Evolutionary conservation across 2,888 invertebrate genomes (phyloP).

Genomic region (Petrophora chlorosata): DNA sequence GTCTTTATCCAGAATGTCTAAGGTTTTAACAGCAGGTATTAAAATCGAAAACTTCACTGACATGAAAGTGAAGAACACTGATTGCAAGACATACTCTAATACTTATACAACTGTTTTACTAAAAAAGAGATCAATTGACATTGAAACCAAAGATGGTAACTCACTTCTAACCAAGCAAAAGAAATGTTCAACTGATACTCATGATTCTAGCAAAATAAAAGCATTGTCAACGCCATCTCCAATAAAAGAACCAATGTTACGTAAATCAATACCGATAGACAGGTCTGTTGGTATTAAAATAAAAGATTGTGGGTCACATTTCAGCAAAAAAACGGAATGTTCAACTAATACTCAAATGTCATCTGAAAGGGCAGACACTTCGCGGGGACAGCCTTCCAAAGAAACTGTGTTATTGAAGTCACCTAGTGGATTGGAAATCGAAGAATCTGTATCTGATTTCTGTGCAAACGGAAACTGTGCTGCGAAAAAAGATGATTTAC

Average conservation of each 20-base stretch:
- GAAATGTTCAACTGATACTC: slow-evolving; percentile 42
- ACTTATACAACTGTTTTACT: no score
- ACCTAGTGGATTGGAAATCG: slow-evolving; percentile 42
- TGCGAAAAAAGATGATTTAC: slow-evolving; percentile 11
- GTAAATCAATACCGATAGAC: slow-evolving; percentile 8
- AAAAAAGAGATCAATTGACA: slow-evolving; percentile 6
- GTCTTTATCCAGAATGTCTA: no score
- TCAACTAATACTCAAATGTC: slow-evolving; percentile 6
- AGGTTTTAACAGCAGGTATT: no score
- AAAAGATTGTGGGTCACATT: slow-evolving; percentile 49
- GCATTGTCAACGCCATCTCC: background rate
- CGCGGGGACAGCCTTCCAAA: background rate
- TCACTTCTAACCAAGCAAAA: no score
- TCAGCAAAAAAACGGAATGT: slow-evolving; percentile 6
- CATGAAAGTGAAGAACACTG: no score
- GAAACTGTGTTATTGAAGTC: slow-evolving; percentile 46
- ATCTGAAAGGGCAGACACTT: background rate
- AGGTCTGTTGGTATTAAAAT: slow-evolving; percentile 34
- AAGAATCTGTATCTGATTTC: slow-evolving; percentile 48
- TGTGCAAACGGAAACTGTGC: slow-evolving; percentile 32
- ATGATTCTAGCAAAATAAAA: background rate
- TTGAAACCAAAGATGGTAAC: slow-evolving; percentile 57
- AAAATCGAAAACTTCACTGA: no score
- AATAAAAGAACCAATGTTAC: slow-evolving; percentile 11
- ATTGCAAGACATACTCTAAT: no score